Percentiles rank a stretch among this genome's conserved stretches.
Evolutionary conservation across 2,797 vertebrate genomes (phyloP).

Genomic region (Arvicola amphibius): DNA sequence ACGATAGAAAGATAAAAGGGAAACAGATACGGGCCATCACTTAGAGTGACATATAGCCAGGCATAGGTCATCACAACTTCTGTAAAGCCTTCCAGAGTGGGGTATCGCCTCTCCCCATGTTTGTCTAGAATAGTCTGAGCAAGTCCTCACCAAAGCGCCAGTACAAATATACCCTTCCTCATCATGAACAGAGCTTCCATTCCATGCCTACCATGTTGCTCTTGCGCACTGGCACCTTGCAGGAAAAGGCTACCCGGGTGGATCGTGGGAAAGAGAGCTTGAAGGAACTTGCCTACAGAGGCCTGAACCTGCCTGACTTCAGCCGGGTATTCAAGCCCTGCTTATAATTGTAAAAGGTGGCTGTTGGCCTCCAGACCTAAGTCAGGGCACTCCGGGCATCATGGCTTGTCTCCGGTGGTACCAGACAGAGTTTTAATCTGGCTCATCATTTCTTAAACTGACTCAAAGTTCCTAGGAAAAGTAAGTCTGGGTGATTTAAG

Average conservation of each 20-base stretch:
- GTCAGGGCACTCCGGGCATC: conserved; percentile 7
- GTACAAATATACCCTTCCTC: conserved; percentile 32
- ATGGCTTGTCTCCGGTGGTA: conserved; percentile 45
- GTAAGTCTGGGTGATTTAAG: neutral
- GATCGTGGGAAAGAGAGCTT: neutral
- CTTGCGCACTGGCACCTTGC: neutral
- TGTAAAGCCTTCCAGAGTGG: conserved; percentile 78
- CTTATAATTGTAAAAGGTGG: conserved; percentile 70
- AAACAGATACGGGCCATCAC: conserved; percentile 84
- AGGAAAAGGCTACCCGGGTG: neutral
- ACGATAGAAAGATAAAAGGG: conserved; percentile 87
- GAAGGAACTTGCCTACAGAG: conserved; percentile 12
- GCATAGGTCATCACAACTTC: conserved; percentile 75
- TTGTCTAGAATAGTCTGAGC: conserved; percentile 70
- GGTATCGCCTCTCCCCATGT: conserved; percentile 79
- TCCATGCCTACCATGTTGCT: conserved; percentile 7
- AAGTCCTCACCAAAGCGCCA: conserved; percentile 66
- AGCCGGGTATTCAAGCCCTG: conserved; percentile 35
- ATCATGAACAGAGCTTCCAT: conserved; percentile 30
- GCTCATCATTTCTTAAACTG: conserved; percentile 42
- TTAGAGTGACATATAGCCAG: conserved; percentile 83
- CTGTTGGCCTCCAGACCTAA: conserved; percentile 67
- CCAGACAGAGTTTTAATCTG: conserved; percentile 69
- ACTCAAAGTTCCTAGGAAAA: conserved; percentile 48
- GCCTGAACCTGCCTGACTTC: conserved; percentile 31